Evolutionary conservation across 2,888 invertebrate genomes (phyloP).

Genomic region (Pseudoips prasinana): DNA sequence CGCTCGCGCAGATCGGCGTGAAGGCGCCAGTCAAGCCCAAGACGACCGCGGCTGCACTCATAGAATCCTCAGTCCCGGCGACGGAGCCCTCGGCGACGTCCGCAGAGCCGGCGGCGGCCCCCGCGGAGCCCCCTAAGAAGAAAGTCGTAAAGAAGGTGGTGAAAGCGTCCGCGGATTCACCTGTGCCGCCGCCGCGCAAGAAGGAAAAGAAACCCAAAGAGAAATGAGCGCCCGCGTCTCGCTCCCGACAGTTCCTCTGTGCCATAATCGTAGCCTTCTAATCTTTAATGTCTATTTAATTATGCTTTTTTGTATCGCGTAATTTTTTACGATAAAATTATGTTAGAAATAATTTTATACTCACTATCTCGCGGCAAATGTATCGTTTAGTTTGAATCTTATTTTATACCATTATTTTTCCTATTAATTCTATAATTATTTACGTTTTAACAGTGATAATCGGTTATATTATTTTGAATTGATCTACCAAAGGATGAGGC

Average conservation of each 20-base stretch:
- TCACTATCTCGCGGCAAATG: slow-evolving; percentile 55
- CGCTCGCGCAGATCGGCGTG: slow-evolving; percentile 76
- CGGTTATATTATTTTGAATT: slow-evolving; percentile 44
- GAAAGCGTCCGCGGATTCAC: slow-evolving; percentile 65
- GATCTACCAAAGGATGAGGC: slow-evolving; percentile 62
- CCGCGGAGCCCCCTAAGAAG: slow-evolving; percentile 58
- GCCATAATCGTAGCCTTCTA: slow-evolving; percentile 71
- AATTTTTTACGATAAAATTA: slow-evolving; percentile 46
- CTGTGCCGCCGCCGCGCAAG: slow-evolving; percentile 80
- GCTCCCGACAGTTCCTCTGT: slow-evolving; percentile 68
- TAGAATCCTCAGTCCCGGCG: slow-evolving; percentile 64
- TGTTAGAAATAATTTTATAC: slow-evolving; percentile 57
- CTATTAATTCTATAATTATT: slow-evolving; percentile 35
- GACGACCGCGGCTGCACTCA: slow-evolving; percentile 60
- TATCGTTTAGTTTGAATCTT: slow-evolving; percentile 55
- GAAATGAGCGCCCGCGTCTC: slow-evolving; percentile 61
- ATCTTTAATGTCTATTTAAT: slow-evolving; percentile 60
- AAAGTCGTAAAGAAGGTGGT: slow-evolving; percentile 75
- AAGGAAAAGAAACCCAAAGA: slow-evolving; percentile 81
- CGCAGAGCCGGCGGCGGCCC: slow-evolving; percentile 49
- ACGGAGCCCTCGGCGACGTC: slow-evolving; percentile 42
- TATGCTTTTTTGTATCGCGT: slow-evolving; percentile 70
- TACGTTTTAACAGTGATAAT: slow-evolving; percentile 50
- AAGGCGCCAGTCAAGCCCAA: slow-evolving; percentile 54
- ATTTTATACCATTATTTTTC: slow-evolving; percentile 50